These are phyloP conservation scores for Leuciscus idus DNA, from an alignment of 2,113 vertebrate species.

Conservation along the genomic window DNA sequence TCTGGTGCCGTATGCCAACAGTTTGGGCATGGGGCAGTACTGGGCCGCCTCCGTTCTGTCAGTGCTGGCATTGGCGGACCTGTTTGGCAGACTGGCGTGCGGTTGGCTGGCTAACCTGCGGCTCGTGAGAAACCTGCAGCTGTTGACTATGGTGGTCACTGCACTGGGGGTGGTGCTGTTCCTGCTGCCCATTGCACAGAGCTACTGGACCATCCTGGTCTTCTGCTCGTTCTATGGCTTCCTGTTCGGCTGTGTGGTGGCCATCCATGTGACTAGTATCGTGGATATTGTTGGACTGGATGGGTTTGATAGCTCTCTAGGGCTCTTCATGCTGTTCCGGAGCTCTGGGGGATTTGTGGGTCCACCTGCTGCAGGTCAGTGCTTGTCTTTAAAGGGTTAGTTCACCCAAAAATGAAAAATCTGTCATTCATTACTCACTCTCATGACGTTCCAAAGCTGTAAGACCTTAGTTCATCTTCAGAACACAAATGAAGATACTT, in stretches of 20 bases:
- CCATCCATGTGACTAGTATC: conserved; percentile 76
- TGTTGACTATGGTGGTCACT: conserved; percentile 70
- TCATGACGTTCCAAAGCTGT: too few relatives aligned
- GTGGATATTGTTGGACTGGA: conserved; percentile 77
- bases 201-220: conserved; percentile 69
- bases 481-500: too few relatives aligned
- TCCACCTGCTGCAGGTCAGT: conserved; percentile 70
- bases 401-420: neutral
- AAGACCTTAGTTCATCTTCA: too few relatives aligned
- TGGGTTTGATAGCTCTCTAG: conserved; percentile 76
- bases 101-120: conserved; percentile 77
- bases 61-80: conserved; percentile 72
- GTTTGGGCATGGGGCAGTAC: conserved; percentile 71
- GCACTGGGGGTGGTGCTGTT: conserved; percentile 73
- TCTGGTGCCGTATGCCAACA: conserved; percentile 74
- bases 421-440: neutral
- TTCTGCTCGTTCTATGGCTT: conserved; percentile 76
- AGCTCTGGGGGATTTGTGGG: conserved; percentile 76
- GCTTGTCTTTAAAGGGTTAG: neutral
- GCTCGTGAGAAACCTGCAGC: conserved; percentile 74
- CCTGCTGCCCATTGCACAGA: conserved; percentile 72
- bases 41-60: conserved; percentile 76
- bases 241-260: conserved; percentile 76
- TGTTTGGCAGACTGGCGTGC: conserved; percentile 72
- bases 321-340: conserved; percentile 79